These are phyloP conservation scores for Knipowitschia caucasica DNA, from an alignment of 2,797 vertebrate genomes.

Conservation along the genomic window DNA sequence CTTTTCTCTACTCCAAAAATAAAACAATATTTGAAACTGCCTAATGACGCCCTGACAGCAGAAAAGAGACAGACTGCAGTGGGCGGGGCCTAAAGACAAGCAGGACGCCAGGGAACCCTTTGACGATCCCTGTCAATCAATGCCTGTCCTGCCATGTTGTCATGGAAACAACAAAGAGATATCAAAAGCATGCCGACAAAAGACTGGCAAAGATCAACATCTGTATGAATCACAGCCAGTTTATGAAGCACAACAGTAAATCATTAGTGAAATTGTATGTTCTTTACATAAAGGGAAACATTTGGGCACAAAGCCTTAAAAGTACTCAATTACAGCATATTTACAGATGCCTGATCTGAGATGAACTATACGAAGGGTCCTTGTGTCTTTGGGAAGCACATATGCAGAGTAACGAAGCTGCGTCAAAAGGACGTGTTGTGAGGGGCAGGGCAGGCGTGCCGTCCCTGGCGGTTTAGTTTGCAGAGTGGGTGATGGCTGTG, in stretches of 20 bases:
- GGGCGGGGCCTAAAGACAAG: constrained; percentile 69
- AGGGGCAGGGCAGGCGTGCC: constrained; percentile 55
- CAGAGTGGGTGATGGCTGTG: constrained; percentile 84
- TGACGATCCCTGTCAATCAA: constrained; percentile 79
- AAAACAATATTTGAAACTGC: constrained; percentile 61
- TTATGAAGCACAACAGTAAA: constrained; percentile 51
- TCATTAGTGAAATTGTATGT: constrained; percentile 50
- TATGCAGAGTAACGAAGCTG: constrained; percentile 53
- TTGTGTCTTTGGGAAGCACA: constrained; percentile 41
- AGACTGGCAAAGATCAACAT: constrained; percentile 70
- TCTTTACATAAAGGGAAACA: constrained; percentile 40
- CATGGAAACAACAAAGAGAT: constrained; percentile 79
- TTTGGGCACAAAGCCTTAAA: constrained; percentile 49
- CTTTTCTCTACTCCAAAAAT: constrained; percentile 42
- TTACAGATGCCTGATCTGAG: constrained; percentile 45
- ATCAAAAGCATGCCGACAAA: constrained; percentile 74
- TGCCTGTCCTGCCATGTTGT: constrained; percentile 76
- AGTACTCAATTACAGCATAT: constrained; percentile 27
- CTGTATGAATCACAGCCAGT: constrained; percentile 70
- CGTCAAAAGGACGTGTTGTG: constrained; percentile 44
- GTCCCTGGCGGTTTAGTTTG: constrained; percentile 78
- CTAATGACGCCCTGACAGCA: constrained; percentile 45
- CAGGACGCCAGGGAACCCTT: constrained; percentile 73
- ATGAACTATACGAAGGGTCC: constrained; percentile 46
- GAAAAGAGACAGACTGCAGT: constrained; percentile 65